These are phyloP conservation scores for Drepanosiphum platanoidis DNA, from an alignment of 2,888 invertebrate genomes.

Conservation along the genomic window DNA sequence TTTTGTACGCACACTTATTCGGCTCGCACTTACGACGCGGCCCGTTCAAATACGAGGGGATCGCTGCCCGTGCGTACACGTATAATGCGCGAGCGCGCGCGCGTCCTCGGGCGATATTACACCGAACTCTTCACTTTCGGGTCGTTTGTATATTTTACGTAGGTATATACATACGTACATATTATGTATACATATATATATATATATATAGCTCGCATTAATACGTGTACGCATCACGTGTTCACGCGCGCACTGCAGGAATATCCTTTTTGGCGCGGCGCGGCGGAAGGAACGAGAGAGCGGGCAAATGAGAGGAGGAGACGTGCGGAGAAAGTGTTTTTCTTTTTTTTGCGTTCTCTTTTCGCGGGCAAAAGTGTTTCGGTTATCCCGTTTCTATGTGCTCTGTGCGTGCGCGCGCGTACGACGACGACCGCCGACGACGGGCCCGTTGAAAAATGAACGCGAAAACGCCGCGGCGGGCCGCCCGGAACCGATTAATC, in stretches of 20 bases:
- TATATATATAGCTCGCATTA: too few relatives aligned
- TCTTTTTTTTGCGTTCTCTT: constrained; percentile 4
- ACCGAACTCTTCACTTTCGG: background rate
- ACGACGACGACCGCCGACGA: constrained; percentile 24
- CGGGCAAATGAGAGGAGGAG: background rate
- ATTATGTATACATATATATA: background rate
- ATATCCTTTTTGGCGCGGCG: background rate
- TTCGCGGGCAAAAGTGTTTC: constrained; percentile 9
- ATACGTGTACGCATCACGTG: background rate
- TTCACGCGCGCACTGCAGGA: background rate
- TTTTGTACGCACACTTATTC: background rate
- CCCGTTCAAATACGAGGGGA: constrained; percentile 7
- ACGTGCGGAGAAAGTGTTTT: background rate
- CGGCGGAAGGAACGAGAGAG: background rate
- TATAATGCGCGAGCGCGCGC: too few relatives aligned
- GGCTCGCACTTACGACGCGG: background rate
- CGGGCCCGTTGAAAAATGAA: constrained; percentile 54
- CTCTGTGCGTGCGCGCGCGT: background rate
- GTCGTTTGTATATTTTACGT: background rate
- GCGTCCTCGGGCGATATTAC: background rate
- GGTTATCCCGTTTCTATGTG: constrained; percentile 1
- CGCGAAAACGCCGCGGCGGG: background rate
- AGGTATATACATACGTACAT: background rate
- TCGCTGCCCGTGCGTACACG: too few relatives aligned
- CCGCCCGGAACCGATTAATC: constrained; percentile 54